A percentile compares a stretch with the other conserved stretches of the same genome.
phyloP scores from a whole-genome alignment of 2,888 invertebrate species.

The Scaptomyza tumidula region DNA sequence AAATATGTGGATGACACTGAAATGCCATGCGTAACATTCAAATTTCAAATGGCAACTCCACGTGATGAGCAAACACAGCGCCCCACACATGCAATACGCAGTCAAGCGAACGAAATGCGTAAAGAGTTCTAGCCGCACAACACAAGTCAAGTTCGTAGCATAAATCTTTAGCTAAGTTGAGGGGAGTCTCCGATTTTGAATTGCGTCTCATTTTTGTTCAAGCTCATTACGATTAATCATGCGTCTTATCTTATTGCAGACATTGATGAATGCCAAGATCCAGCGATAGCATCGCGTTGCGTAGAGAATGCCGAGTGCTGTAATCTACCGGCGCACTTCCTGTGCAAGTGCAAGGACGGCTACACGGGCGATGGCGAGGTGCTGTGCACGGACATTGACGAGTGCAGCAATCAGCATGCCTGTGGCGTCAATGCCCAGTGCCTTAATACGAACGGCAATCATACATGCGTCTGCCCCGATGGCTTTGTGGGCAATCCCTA shows the following conservation, averaged over 20 bases:
- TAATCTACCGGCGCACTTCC: conserved; percentile 96
- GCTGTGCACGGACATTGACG: conserved; percentile 95
- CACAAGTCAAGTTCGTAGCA: conserved; percentile 40
- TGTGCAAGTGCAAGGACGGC: conserved; percentile 96
- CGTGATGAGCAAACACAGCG: conserved; percentile 1
- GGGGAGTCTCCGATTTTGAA: conserved; percentile 36
- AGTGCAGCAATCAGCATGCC: conserved; percentile 92
- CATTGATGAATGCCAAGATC: conserved; percentile 97
- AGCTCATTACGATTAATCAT: conserved; percentile 61
- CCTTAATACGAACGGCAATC: conserved; percentile 93
- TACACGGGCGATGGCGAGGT: conserved; percentile 96
- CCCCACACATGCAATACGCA: conserved; percentile 43
- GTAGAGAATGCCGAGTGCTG: conserved; percentile 97
- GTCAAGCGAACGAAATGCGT: conserved; percentile 72
- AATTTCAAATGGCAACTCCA: conserved; percentile 52
- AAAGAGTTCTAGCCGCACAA: conserved; percentile 17
- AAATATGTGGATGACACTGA: conserved; percentile 67
- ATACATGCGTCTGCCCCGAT: conserved; percentile 92
- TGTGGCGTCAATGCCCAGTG: conserved; percentile 93
- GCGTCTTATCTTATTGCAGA: conserved; percentile 85
- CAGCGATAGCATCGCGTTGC: conserved; percentile 92
- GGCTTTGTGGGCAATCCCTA: conserved; percentile 94
- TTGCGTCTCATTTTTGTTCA: conserved; percentile 55
- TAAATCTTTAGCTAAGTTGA: conserved; percentile 51
- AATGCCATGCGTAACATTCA: conserved; percentile 77